A percentile compares a stretch with the other conserved stretches of the same genome.
Evolutionary conservation across 1,140 invertebrate genomes (phyloP).

Genomic region (Anagrus nilaparvatae): DNA sequence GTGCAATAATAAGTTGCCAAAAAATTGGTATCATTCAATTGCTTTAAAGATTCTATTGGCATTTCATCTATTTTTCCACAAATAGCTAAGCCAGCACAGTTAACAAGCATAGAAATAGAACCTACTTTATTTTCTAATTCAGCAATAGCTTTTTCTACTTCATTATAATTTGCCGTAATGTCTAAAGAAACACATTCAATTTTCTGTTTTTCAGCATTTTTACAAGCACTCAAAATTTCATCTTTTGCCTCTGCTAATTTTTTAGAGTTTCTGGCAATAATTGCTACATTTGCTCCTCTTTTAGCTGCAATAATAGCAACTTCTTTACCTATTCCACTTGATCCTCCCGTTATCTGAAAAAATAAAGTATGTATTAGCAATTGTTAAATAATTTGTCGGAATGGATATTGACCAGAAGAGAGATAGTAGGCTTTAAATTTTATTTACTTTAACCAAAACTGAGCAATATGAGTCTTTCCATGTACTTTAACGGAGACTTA

Average conservation of each 20-base stretch:
- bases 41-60: conserved; percentile 56
- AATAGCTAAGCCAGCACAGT: conserved; percentile 80
- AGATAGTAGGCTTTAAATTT: too few species aligned
- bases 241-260: conserved; percentile 51
- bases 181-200: conserved; percentile 65
- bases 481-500: too few species aligned
- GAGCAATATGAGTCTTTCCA: too few species aligned
- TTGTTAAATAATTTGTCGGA: too few species aligned
- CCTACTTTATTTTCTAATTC: conserved; percentile 55
- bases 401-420: too few species aligned
- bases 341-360: conserved; percentile 81
- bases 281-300: conserved; percentile 77
- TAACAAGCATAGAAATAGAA: conserved; percentile 79
- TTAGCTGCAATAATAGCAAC: conserved; percentile 66
- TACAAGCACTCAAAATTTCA: conserved; percentile 23
- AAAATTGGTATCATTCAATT: conserved; percentile 62
- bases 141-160: conserved; percentile 49
- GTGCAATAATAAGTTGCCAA: conserved; percentile 61
- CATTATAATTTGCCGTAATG: conserved; percentile 52
- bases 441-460: too few species aligned
- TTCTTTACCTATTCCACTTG: conserved; percentile 87
- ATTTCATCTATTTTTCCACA: conserved; percentile 78
- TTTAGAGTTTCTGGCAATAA: conserved; percentile 70
- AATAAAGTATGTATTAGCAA: too few species aligned
- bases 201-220: conserved; percentile 43